Percentiles rank a stretch among this genome's conserved stretches.
Evolutionary conservation across 2,888 invertebrate genomes (phyloP).

Genomic region (Lasius fuliginosus): DNA sequence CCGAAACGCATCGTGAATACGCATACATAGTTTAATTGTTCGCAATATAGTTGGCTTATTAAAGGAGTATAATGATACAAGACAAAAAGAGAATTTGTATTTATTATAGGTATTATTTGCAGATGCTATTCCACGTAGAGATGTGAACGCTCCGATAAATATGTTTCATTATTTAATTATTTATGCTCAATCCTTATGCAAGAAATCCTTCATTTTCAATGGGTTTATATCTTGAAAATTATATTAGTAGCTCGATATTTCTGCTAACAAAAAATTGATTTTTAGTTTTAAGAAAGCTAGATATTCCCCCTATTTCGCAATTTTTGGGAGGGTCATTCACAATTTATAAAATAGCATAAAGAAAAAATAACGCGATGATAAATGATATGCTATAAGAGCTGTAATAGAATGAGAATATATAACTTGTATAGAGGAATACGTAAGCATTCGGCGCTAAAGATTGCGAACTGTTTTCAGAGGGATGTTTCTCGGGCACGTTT

Average conservation of each 20-base stretch:
- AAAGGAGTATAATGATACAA: slow-evolving; percentile 1
- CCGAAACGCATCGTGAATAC: neutral
- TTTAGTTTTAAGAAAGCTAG: neutral
- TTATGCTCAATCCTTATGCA: neutral
- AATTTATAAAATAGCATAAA: neutral
- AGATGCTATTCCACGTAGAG: neutral
- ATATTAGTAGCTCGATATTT: neutral
- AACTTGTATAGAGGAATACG: neutral
- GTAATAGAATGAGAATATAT: neutral
- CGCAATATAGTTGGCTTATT: slow-evolving; percentile 6
- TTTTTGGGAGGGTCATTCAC: neutral
- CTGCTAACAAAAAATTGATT: neutral
- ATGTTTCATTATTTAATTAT: neutral
- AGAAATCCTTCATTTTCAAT: neutral
- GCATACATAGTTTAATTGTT: slow-evolving; percentile 7
- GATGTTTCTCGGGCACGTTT: slow-evolving; percentile 41
- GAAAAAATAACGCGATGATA: neutral
- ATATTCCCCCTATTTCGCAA: neutral
- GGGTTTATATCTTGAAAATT: neutral
- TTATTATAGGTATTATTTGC: neutral
- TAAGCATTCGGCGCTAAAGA: neutral
- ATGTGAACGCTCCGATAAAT: neutral
- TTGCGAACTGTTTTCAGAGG: slow-evolving; percentile 18
- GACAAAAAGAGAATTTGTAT: neutral
- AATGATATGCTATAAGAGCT: neutral